A percentile compares a stretch with the other conserved stretches of the same genome.
phyloP scores from a whole-genome alignment of 2,888 invertebrate genomes.

The Clunio marinus region DNA sequence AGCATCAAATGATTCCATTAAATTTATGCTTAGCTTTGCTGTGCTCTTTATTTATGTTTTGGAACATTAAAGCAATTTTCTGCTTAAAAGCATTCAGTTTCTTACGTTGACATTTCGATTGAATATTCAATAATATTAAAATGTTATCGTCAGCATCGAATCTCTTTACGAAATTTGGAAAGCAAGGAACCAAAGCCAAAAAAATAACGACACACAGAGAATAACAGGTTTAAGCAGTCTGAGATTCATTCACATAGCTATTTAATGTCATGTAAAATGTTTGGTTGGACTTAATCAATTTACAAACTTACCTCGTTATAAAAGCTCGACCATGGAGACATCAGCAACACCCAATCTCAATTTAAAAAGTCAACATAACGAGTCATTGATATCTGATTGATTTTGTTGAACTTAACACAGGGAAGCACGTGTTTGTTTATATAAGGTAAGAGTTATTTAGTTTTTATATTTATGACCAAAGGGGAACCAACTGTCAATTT shows the following conservation, averaged over 20 bases:
- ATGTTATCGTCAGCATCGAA: conserved; percentile 1
- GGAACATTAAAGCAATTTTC: neutral
- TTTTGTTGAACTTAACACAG: neutral
- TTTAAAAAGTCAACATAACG: neutral
- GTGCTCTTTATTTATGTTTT: conserved; percentile 11
- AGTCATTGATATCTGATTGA: neutral
- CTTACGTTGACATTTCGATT: neutral
- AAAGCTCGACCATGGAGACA: neutral
- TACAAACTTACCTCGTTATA: neutral
- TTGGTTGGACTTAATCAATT: no score
- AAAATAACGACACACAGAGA: no score
- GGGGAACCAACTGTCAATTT: no score
- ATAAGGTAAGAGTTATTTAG: no score
- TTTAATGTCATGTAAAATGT: conserved; percentile 6
- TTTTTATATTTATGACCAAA: no score
- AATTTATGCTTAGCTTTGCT: conserved; percentile 11
- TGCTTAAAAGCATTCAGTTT: neutral
- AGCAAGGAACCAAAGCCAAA: no score
- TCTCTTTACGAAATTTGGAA: neutral
- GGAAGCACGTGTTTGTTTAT: no score
- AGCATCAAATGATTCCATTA: neutral
- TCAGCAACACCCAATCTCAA: neutral
- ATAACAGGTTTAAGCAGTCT: neutral
- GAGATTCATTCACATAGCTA: neutral
- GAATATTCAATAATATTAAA: neutral